Evolutionary conservation across 1,140 invertebrate species (phyloP), one percentile per base, ranked within the genome.

Genomic region (Thrips palmi): DNA sequence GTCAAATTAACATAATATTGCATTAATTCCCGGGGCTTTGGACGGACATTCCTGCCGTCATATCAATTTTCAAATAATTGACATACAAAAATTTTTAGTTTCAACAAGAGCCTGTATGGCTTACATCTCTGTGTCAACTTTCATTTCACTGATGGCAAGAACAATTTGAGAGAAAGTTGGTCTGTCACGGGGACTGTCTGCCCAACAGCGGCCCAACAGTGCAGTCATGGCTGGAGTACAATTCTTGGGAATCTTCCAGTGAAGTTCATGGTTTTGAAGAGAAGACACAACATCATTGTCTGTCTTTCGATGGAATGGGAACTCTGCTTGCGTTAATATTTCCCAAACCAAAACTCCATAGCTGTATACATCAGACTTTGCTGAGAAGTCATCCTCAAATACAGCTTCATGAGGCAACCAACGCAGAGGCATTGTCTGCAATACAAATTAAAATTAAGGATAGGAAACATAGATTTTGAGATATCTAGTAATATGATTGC

Each of bases 301-400:
- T 48, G 70, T 75, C 36, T 83, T 60, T 43, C 84, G 78, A 7
- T 72, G 69, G 49, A 88, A 87, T 0, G 89, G 91, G 28, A 88
- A 57, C 47, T 84, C 77, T 0, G 83, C 88, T 54, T 82, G 76
- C 39, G 77, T 73, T 54, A 87, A 86, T 12, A 91, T 72, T 58
- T 97, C 91, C 85, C 86, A 94, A 18, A 87, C 69, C 1, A 92
- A 63, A 11, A 81, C 81, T 0, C 78, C 86, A 53, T 78, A 94
- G 41, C 86, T 79, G 63, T 87, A 97, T 0, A 93, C 82, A 56
- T 96, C 91, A 53, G 85, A 91, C 53, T 93, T 88, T 3, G 80
- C 84, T 1, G 87, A 89, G 53, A 81, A 92, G 45, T 89, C 85
- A 45, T 88, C 84, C 57, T 92, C 85, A 42, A 81, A 67, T 1